Base-by-base conservation (phyloP, 2,888 invertebrate genomes). In the Dryomyza anilis region DNA sequence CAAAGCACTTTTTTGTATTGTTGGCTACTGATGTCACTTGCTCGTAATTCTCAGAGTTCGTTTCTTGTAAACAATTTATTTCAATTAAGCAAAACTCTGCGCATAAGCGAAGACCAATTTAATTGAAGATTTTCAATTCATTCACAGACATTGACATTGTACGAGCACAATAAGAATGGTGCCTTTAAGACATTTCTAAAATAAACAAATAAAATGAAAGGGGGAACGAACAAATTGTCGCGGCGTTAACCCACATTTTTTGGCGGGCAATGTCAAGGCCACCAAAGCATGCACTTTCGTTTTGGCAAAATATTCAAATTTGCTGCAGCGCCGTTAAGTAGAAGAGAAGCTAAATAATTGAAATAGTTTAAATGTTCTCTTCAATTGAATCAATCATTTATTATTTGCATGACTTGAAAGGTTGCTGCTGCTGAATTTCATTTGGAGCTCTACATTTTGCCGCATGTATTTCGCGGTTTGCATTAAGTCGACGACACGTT, bases 171-270 rank as follows among this genome's bases (percentile, higher is more conserved):
- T 33, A 5, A 6, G 2, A 8, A 25, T 50, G 19, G 48, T 12
- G 12, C 23, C 21, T 19, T 2, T 4, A 16, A 55, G 3, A 27
- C 1, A 29, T 27, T 23, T n/a, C 19, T 16, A 33, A 16, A 55
- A 33, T 30, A 55, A 55, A 55, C 55, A 30, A 30, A n/a, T n/a
- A n/a, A 36, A 27, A 55, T 16, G 45, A 16, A 30, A 36, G 21
- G 36, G 25, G 12, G 12, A 36, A 29, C 29, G 46, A 10, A 14
- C 3, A 10, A 19, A 8, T 33, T 39, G 43, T 16, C 33, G 30
- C 30, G 59, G 59, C 59, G 59, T 48, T 59, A 59, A 59, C 59
- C 59, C 48, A 59, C 48, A 59, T 59, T 59, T 59, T n/a, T 30
- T 46, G 27, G 29, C 14, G 48, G 19, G 12, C 59, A 59, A 30